phyloP scores from a whole-genome alignment of 2,113 vertebrate genomes.

The Anolis carolinensis region DNA sequence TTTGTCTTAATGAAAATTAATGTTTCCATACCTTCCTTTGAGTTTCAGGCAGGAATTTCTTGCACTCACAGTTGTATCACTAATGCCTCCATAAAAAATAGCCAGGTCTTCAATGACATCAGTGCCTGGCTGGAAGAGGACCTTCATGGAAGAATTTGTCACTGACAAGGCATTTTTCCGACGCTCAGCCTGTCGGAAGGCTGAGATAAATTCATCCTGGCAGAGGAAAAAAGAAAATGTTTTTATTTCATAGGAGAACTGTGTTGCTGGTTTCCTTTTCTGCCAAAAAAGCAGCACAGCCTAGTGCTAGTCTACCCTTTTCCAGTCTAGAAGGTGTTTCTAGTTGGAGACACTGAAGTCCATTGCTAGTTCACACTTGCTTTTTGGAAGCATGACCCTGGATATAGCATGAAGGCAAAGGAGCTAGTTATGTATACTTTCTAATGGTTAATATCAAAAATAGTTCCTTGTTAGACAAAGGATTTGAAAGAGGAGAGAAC shows the following conservation, averaged over 20 bases:
- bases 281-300: not conserved
- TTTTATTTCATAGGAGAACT: not conserved
- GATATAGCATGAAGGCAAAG: not conserved
- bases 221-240: constrained; percentile 12
- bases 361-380: not conserved
- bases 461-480: not conserved
- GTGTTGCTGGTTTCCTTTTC: not conserved
- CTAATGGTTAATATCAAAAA: not conserved
- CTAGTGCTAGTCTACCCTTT: no score
- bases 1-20: not conserved
- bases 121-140: constrained; percentile 75
- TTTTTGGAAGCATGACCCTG: not conserved
- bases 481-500: not conserved
- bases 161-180: constrained; percentile 80
- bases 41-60: constrained; percentile 72
- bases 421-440: not conserved
- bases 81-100: constrained; percentile 82
- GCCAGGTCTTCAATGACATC: constrained; percentile 73
- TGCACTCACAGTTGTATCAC: constrained; percentile 70
- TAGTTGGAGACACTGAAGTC: not conserved
- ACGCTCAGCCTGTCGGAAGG: constrained; percentile 83
- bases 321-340: no score
- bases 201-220: constrained; percentile 84
- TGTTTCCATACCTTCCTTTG: constrained; percentile 64
- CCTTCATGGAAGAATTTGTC: constrained; percentile 80